Conservation (phyloP, 2,888 invertebrate species). For the Xestobium rufovillosum region DNA sequence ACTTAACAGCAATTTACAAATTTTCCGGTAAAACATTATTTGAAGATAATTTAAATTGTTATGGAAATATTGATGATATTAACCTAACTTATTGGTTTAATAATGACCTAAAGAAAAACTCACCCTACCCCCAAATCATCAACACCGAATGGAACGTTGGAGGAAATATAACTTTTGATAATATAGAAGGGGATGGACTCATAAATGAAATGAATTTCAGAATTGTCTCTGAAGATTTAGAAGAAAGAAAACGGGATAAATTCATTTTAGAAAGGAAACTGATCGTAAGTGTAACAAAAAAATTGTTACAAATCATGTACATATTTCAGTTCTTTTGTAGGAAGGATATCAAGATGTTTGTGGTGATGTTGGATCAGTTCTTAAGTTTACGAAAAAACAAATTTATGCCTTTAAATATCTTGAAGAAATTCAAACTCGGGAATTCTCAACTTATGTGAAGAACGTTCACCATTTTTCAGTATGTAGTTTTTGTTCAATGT, state of each 20-base stretch:
- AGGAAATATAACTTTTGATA: constrained; percentile 38
- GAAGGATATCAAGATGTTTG: constrained; percentile 35
- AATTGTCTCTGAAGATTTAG: constrained; percentile 30
- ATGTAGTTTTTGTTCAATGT: constrained; percentile 8
- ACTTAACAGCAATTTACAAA: constrained; percentile 32
- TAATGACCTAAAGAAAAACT: constrained; percentile 35
- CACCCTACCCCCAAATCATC: constrained; percentile 39
- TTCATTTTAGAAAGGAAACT: constrained; percentile 28
- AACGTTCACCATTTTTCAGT: constrained; percentile 36
- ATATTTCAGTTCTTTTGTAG: constrained; percentile 27
- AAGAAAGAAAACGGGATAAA: constrained; percentile 27
- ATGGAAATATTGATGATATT: constrained; percentile 37
- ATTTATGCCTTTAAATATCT: constrained; percentile 47
- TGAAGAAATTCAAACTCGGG: constrained; percentile 38
- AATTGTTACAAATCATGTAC: neutral
- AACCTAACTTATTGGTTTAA: constrained; percentile 43
- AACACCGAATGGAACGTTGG: constrained; percentile 45
- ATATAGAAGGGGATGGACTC: constrained; percentile 33
- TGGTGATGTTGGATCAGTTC: constrained; percentile 31
- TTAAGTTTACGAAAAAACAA: constrained; percentile 35
- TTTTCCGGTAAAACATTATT: constrained; percentile 31
- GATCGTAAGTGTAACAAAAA: constrained; percentile 34
- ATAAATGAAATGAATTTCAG: constrained; percentile 37
- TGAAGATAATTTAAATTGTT: constrained; percentile 27
- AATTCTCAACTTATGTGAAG: constrained; percentile 30